Conservation (phyloP, 2,113 vertebrate genomes). For the Corythaeola cristata region DNA sequence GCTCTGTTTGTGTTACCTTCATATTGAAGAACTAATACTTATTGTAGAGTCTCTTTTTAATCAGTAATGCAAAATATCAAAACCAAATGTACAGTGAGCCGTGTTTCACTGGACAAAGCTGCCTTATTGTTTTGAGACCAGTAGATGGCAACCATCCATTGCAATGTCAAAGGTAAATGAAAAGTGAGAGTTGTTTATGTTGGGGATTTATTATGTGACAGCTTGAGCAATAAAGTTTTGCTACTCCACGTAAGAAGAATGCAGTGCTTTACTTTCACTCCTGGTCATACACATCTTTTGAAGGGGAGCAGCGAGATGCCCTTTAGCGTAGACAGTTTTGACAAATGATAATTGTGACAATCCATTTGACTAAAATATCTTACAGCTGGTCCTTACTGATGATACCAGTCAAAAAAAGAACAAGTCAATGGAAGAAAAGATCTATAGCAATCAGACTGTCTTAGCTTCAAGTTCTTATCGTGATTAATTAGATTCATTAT, state of each 20-base stretch:
- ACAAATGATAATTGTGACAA: background rate
- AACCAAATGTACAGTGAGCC: background rate
- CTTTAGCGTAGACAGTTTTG: background rate
- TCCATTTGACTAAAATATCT: background rate
- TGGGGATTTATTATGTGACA: background rate
- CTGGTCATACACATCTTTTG: background rate
- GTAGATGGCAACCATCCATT: conserved; percentile 65
- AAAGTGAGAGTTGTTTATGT: background rate
- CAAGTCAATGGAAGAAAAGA: background rate
- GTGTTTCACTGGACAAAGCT: background rate
- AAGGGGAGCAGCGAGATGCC: background rate
- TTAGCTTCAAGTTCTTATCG: background rate
- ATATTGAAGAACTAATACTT: background rate
- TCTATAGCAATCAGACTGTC: background rate
- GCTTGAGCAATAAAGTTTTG: background rate
- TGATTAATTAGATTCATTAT: conserved; percentile 1
- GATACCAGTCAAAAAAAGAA: background rate
- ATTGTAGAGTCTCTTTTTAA: background rate
- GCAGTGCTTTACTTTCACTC: background rate
- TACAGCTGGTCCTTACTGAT: background rate
- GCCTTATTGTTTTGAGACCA: conserved; percentile 43
- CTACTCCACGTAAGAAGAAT: background rate
- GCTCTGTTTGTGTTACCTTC: background rate
- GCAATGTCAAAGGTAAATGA: background rate
- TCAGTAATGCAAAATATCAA: background rate